phyloP scores from a whole-genome alignment of 2,113 vertebrate genomes.

The Opisthocomus hoazin region DNA sequence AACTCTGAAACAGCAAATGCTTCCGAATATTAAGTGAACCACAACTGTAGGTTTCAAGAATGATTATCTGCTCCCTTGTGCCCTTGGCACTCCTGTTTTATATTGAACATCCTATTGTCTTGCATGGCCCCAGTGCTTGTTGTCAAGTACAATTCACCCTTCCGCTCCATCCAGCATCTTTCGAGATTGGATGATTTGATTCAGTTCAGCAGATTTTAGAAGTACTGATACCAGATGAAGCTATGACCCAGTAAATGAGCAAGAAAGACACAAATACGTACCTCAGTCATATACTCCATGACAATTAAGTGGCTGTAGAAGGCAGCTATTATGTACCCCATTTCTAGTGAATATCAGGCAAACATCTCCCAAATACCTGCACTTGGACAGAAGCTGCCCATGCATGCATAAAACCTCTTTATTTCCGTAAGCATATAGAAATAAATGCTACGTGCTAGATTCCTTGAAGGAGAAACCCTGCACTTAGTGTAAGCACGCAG shows the following conservation, averaged over 20 bases:
- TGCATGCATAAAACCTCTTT: background rate
- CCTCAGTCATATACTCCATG: background rate
- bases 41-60: background rate
- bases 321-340: background rate
- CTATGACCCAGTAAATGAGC: background rate
- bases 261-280: background rate
- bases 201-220: background rate
- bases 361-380: background rate
- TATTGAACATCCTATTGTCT: background rate
- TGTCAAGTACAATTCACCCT: background rate
- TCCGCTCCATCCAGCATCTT: background rate
- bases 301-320: background rate
- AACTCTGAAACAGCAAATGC: background rate
- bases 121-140: background rate
- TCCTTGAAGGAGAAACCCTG: background rate
- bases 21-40: background rate
- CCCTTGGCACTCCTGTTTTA: background rate
- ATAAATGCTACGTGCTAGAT: background rate
- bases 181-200: background rate
- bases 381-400: background rate
- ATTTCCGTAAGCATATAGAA: background rate
- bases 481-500: background rate
- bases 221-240: background rate
- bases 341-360: background rate
- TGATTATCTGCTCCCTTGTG: background rate